These are phyloP conservation scores for Pasiphila rectangulata DNA, from an alignment of 2,888 invertebrate genomes.

Conservation along the genomic window DNA sequence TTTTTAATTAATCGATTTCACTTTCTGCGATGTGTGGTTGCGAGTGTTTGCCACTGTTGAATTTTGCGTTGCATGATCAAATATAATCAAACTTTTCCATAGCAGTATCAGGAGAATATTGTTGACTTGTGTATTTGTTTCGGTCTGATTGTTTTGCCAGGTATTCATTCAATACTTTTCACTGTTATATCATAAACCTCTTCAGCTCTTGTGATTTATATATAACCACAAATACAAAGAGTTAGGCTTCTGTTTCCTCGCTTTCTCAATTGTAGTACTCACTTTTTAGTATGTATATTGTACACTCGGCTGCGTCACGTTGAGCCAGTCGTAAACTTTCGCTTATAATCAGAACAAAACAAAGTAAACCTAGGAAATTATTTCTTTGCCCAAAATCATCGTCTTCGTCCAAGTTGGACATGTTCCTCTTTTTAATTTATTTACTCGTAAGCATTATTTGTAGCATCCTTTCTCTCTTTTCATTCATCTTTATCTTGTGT, in stretches of 20 bases:
- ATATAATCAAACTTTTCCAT: slow-evolving; percentile 22
- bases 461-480: too few relatives aligned
- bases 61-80: slow-evolving; percentile 23
- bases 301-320: slow-evolving; percentile 5
- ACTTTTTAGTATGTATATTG: slow-evolving; percentile 11
- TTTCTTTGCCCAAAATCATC: too few relatives aligned
- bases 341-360: slow-evolving; percentile 2
- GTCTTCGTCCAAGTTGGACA: too few relatives aligned
- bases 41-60: slow-evolving; percentile 16
- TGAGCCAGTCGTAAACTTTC: slow-evolving; percentile 10
- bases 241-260: slow-evolving; percentile 34
- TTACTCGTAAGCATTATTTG: neutral
- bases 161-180: slow-evolving; percentile 36
- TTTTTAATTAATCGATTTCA: slow-evolving; percentile 51
- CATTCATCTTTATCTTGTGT: too few relatives aligned
- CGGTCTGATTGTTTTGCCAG: slow-evolving; percentile 46
- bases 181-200: slow-evolving; percentile 9
- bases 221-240: too few relatives aligned
- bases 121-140: slow-evolving; percentile 40
- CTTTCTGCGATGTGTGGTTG: slow-evolving; percentile 51
- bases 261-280: slow-evolving; percentile 45
- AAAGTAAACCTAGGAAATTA: neutral
- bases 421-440: too few relatives aligned
- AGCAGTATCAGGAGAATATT: slow-evolving; percentile 14
- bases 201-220: too few relatives aligned